A percentile compares a stretch with the other conserved stretches of the same genome.
Evolutionary conservation across 30 jellyfish, hydroid and myxozoan genomes (phyloP).

Genomic region (Turritopsis dohrnii): DNA sequence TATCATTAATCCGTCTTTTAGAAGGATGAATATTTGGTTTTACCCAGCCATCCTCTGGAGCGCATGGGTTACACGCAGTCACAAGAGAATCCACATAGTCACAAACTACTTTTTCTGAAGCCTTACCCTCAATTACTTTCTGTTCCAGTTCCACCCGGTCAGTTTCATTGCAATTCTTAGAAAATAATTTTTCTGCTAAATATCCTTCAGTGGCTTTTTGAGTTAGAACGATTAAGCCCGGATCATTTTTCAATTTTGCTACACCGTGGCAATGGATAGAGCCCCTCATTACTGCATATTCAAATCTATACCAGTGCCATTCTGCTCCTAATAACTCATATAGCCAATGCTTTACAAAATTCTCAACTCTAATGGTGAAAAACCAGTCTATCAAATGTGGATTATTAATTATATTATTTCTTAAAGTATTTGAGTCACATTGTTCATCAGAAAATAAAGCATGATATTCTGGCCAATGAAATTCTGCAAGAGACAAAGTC

Average conservation of each 20-base stretch:
- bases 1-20: neutral
- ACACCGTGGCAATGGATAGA: too few relatives aligned
- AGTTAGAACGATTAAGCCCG: conserved; percentile 20
- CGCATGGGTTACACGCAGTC: conserved; percentile 26
- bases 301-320: conserved; percentile 45
- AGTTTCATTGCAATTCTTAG: neutral
- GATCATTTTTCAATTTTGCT: conserved; percentile 24
- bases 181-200: conserved; percentile 19
- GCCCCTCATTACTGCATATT: conserved; percentile 22
- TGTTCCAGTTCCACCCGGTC: neutral
- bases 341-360: conserved; percentile 41
- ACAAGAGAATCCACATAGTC: conserved; percentile 28
- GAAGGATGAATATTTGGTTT: conserved; percentile 36
- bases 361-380: too few relatives aligned
- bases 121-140: conserved; percentile 1
- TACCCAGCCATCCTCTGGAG: conserved; percentile 35
- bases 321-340: conserved; percentile 31
- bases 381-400: too few relatives aligned
- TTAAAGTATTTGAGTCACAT: too few relatives aligned
- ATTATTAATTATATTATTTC: too few relatives aligned
- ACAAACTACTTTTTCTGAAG: conserved; percentile 12
- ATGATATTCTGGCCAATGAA: too few relatives aligned
- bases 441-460: neutral
- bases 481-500: conserved; percentile 52
- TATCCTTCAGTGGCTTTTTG: conserved; percentile 18